Base-by-base conservation (phyloP, 2,888 invertebrate species). In the Erynnis tages region DNA sequence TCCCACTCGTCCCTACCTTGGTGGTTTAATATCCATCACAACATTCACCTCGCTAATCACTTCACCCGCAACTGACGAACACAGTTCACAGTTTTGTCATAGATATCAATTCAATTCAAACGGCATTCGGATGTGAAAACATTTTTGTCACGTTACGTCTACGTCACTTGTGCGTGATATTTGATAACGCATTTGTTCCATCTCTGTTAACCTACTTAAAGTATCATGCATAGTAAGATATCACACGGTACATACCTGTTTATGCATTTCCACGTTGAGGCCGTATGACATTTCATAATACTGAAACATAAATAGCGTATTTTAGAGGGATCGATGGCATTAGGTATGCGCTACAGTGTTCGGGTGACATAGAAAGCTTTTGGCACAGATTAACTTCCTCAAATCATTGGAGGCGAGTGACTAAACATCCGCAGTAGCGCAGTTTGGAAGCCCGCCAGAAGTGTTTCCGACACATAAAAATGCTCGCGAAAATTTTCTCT, bases 201-300 rank as follows among this genome's bases (percentile, higher is more conserved):
- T 53, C 41, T 44, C 14, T 43, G 45, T 54, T 52, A 56, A 53
- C 34, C 32, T 46, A 10, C 25, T 35, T 27, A 17, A 30, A 30
- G 17, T 10, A 17, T 2, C 7, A 17, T 17, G n/a, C n/a, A 19
- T 11, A 4, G 23, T 44, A 21, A 44, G 1, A 16, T 29, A 46
- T 25, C 34, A 17, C 47, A 49, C 21, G 8, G 60, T 63, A 82
- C 93, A 91, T 91, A 96, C 96, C 95, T 98, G 97, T 92, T 98
- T 98, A 90, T 97, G 97, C 96, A 98, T 97, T 91, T 98, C 98
- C 81, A 97, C 97, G 91, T 97, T 97, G 89, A 98, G 94, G 72
- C 97, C 97, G 91, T 97, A 97, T 53, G 97, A 97, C 97, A 98
- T 97, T 93, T 98, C 98, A 92, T 97, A 97, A 91, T 97, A 98